Evolutionary conservation across 2,113 vertebrate species (phyloP), one percentile per base, ranked within the genome.

Genomic region (Ochotona princeps): DNA sequence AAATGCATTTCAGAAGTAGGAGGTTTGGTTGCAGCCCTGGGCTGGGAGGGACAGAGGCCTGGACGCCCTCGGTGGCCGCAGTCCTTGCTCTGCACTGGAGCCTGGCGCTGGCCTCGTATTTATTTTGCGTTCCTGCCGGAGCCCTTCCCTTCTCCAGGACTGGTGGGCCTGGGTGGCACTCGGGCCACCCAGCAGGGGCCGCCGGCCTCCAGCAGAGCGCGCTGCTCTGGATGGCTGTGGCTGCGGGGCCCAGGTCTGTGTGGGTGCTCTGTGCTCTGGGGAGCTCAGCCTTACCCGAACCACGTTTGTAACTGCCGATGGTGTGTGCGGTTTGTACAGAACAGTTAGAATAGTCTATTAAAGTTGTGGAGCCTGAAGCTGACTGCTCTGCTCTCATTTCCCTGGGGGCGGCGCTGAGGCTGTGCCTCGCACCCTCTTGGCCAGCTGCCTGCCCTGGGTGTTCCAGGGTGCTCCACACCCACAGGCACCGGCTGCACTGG

Each of bases 281-380:
- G 38, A 98, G 98, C 98, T 98, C 98, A 98, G 99, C 99, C 99
- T 99, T 99, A 98, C 98, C 98, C 98, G 98, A 97, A 97, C 98
- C 97, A 98, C 98, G 97, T 99, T 99, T 99, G 98, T 99, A 99
- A 99, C 98, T 98, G 98, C 99, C 98, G 98, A 98, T 98, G 0
- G 98, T 98, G 98, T 99, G 99, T 99, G 99, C 98, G 98, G 98
- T 99, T 99, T 99, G 99, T 99, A 99, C 99, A 99, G 98, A 99
- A 98, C 98, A 98, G 98, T 99, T 99, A 99, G 98, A 98, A 98
- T 99, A 99, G 99, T 99, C 99, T 99, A 99, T 99, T 99, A 99
- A 98, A 99, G 99, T 99, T 99, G 99, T 99, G 98, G 98, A 97
- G 99, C 98, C 97, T 98, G 95, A 93, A 83, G 12, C 30, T 9